Conservation (phyloP, 2,113 vertebrate genomes). For the Typhlomys cinereus region DNA sequence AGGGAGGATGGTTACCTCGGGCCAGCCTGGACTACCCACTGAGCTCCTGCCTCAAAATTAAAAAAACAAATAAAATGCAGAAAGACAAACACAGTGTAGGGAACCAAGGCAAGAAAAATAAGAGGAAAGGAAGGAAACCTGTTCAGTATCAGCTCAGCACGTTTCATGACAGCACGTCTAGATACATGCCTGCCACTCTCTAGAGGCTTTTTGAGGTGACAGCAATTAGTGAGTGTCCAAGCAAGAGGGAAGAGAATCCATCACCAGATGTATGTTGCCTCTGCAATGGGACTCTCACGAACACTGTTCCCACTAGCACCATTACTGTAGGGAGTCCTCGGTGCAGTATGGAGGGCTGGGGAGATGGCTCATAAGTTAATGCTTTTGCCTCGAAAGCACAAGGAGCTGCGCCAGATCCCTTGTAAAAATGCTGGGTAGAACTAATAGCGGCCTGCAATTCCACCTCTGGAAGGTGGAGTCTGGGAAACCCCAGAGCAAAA, state of each 20-base stretch:
- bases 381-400: too few species aligned
- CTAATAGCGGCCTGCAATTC: too few species aligned
- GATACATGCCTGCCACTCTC: too few species aligned
- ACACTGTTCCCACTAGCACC: neutral
- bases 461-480: too few species aligned
- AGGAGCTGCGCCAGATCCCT: too few species aligned
- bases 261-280: neutral
- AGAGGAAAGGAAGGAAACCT: neutral
- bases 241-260: neutral
- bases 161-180: fast-evolving
- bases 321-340: neutral
- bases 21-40: neutral
- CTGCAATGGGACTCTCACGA: too few species aligned
- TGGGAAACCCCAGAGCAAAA: too few species aligned
- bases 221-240: neutral
- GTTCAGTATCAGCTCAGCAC: too few species aligned
- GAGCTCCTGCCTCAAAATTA: neutral
- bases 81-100: neutral
- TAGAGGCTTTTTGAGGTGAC: fast-evolving
- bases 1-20: neutral
- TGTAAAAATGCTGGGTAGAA: too few species aligned
- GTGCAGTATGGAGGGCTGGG: neutral
- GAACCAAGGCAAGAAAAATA: neutral
- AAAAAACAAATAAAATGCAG: neutral
- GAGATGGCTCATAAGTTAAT: too few species aligned